Percentiles rank a stretch among this genome's conserved stretches.
Conservation (phyloP, 1,140 invertebrate species). For the Procambarus virginalis region DNA sequence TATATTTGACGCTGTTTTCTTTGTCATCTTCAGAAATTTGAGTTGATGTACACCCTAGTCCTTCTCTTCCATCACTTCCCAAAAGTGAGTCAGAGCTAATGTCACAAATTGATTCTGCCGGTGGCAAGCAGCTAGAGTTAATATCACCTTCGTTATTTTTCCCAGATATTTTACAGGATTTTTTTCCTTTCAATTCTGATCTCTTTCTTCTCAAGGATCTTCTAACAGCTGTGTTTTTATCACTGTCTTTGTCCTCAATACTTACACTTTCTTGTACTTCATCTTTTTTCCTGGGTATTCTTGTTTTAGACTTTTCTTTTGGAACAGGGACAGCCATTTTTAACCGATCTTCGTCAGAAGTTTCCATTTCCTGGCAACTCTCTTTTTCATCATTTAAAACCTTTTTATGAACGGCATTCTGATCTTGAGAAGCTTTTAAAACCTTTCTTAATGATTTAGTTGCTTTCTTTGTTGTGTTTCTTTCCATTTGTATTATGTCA, state of each 20-base stretch:
- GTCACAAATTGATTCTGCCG: background rate
- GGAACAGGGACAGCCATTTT: background rate
- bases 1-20: conserved; percentile 24
- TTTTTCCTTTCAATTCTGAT: background rate
- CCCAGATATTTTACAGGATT: background rate
- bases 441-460: background rate
- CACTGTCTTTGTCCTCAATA: background rate
- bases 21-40: conserved; percentile 23
- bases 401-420: background rate
- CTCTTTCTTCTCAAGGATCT: background rate
- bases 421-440: background rate
- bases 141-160: background rate
- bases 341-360: background rate
- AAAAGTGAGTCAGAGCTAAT: background rate
- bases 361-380: background rate
- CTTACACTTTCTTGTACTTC: background rate
- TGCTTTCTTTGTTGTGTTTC: background rate
- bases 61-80: background rate
- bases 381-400: background rate
- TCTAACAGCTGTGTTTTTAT: background rate
- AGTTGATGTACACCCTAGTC: background rate
- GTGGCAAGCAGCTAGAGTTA: background rate
- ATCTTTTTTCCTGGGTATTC: background rate
- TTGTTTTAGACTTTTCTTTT: background rate
- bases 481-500: background rate